Evolutionary conservation across 2,113 vertebrate species (phyloP), one percentile per base, ranked within the genome.

Genomic region (Triplophysa siluroides): DNA sequence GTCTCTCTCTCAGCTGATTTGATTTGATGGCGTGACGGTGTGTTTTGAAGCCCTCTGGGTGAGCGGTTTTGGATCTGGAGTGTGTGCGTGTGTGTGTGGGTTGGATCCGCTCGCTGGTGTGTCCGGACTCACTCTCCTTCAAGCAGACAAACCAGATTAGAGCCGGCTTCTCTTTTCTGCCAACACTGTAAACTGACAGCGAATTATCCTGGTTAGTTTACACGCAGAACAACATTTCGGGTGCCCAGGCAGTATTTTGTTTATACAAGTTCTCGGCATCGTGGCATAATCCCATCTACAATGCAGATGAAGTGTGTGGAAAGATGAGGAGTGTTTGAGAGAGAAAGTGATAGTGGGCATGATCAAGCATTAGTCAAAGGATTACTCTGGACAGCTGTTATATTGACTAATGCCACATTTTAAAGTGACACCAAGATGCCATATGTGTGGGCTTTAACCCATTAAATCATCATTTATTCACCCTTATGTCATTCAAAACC

Each of bases 351-450:
- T 54, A 68, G 60, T 6, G 60, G 13, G 33, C 58, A 60, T 78
- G 62, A 45, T 38, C 33, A 58, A 60, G 68, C 81, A 50, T 80
- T 47, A 45, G 63, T 33, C 26, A 62, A 63, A 54, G 78, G 73
- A 80, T 80, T 77, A 81, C 70, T 43, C 73, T 3, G 75, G 67
- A 84, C 76, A 81, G 68, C 79, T 84, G 79, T 71, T 84, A 29
- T 72, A 29, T 43, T 64, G 76, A 81, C 81, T 75, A 81, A 69
- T 18, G 54, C 18, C 69, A 60, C 76, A 41, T 45, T 76, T 76
- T 66, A 52, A 73, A 74, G 33, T 78, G 66, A 84, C 43, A 72
- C 68, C 73, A 52, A 24, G 60, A 61, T 58, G 61, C 58, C 33
- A 74, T 54, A 41, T 63, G 62, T 76, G 13, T 23, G 7, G 26